Conservation (phyloP, 2,113 vertebrate genomes). For the Anthoscopus minutus region DNA sequence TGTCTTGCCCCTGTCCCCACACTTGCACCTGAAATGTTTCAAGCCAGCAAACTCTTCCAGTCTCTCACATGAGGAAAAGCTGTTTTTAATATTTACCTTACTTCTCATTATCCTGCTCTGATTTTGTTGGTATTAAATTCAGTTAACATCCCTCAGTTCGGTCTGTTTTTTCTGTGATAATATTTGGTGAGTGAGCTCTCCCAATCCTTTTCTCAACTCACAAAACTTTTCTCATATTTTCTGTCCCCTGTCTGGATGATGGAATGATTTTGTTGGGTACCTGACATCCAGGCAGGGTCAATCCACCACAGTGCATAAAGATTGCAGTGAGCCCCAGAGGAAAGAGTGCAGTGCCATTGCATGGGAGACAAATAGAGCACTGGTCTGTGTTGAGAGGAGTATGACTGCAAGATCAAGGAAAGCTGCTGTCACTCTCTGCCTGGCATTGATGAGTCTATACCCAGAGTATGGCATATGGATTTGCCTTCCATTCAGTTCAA, state of each 20-base stretch:
- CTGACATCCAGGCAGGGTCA: neutral
- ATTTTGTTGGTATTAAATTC: neutral
- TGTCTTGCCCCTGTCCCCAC: neutral
- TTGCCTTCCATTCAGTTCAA: neutral
- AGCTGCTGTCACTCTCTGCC: neutral
- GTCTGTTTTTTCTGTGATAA: fast-evolving
- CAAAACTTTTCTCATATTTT: neutral
- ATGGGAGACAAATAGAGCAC: neutral
- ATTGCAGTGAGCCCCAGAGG: neutral
- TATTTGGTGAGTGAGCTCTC: neutral
- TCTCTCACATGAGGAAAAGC: neutral
- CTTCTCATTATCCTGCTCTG: neutral
- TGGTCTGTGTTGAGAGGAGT: neutral
- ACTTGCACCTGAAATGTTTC: neutral
- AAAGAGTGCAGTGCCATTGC: neutral
- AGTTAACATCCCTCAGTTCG: neutral
- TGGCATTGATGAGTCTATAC: neutral
- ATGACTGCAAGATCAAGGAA: neutral
- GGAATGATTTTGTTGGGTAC: neutral
- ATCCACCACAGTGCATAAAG: neutral
- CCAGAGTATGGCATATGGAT: neutral
- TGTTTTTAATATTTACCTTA: neutral
- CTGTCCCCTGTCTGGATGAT: neutral
- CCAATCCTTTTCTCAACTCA: too few species aligned
- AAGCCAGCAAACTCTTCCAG: neutral